Conservation (phyloP, 2,888 invertebrate species). For the Pyrrhosoma nymphula region DNA sequence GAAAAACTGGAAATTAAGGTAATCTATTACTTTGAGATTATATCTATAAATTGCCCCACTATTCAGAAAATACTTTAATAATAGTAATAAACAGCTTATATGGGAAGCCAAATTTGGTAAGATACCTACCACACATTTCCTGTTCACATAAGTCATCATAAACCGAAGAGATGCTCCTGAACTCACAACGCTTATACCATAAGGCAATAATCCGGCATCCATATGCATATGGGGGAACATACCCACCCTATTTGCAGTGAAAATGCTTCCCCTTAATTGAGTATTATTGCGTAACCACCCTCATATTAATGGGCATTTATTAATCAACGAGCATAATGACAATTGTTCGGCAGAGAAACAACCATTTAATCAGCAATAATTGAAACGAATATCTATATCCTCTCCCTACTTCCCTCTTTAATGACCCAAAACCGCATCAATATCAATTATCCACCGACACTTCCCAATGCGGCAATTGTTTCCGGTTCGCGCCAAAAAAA, state of each 20-base stretch:
- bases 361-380: not conserved
- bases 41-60: no score
- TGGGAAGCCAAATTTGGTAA: no score
- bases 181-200: not conserved
- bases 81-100: no score
- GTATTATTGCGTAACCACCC: not conserved
- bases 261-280: not conserved
- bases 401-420: not conserved
- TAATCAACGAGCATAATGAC: not conserved
- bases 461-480: not conserved
- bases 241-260: not conserved
- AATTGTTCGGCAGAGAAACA: not conserved
- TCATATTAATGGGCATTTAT: not conserved
- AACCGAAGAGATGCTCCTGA: not conserved
- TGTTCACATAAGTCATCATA: no score
- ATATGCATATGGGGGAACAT: not conserved
- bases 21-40: no score
- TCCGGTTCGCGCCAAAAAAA: not conserved
- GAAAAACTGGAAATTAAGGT: no score
- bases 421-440: not conserved
- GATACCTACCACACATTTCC: no score
- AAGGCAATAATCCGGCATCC: not conserved
- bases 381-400: not conserved
- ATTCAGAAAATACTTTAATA: no score
- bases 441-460: not conserved